Evolutionary conservation across 2,113 vertebrate species (phyloP).

Genomic region (Oreamnos americanus): DNA sequence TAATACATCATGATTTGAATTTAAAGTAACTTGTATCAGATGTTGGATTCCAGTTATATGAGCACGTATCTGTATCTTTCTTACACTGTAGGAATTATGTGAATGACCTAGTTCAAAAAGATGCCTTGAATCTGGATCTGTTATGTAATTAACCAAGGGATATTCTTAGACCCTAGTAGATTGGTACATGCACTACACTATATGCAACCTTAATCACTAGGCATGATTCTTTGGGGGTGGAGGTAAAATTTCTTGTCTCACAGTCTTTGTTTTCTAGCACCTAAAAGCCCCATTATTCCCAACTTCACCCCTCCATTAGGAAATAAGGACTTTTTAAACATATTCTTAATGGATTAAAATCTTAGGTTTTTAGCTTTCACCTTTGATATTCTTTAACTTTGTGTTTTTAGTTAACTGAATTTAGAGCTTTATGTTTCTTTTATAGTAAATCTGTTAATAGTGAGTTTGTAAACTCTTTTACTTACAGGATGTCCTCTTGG

Average conservation of each 20-base stretch:
- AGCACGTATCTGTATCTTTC: background rate
- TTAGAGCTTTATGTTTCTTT: background rate
- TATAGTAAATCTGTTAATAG: background rate
- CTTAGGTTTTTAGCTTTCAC: constrained; percentile 17
- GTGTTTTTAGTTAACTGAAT: background rate
- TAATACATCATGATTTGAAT: constrained; percentile 18
- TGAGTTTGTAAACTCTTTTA: background rate
- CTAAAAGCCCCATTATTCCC: background rate
- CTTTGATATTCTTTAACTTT: background rate
- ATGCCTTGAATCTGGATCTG: background rate
- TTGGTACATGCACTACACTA: background rate
- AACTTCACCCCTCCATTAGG: background rate
- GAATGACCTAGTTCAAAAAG: constrained; percentile 21
- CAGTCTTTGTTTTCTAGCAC: background rate
- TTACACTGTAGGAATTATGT: background rate
- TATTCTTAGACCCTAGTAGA: background rate
- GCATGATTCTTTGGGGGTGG: background rate
- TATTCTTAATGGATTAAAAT: background rate
- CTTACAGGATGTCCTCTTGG: background rate
- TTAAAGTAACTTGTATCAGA: background rate
- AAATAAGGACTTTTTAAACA: background rate
- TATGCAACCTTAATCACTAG: background rate
- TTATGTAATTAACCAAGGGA: constrained; percentile 1
- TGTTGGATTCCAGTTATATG: background rate
- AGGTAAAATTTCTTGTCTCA: background rate